These are phyloP conservation scores for Diabrotica balteata DNA, from an alignment of 2,888 invertebrate genomes.

Conservation along the genomic window DNA sequence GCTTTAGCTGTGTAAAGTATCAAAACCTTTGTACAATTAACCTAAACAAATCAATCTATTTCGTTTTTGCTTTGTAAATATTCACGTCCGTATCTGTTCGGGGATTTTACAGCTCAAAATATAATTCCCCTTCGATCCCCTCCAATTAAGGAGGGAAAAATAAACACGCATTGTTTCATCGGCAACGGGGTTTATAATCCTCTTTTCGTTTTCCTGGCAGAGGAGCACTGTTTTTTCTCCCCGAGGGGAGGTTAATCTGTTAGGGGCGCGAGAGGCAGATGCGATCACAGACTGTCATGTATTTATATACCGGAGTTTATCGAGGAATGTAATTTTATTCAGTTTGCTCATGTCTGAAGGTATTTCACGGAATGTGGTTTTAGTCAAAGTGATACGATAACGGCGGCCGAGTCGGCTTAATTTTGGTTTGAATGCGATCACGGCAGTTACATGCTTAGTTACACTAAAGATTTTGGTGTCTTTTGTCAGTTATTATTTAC, in stretches of 20 bases:
- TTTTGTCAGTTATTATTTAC: too few relatives aligned
- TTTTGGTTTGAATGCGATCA: constrained; percentile 5
- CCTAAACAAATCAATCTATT: too few relatives aligned
- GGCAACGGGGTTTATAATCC: constrained; percentile 37
- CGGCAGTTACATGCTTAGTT: neutral
- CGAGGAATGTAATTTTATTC: constrained; percentile 20
- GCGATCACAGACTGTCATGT: constrained; percentile 24
- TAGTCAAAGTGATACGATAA: constrained; percentile 17
- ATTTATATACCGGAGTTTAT: constrained; percentile 16
- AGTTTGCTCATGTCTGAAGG: constrained; percentile 19
- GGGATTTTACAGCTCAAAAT: constrained; percentile 9
- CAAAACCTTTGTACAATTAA: too few relatives aligned
- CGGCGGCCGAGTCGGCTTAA: neutral
- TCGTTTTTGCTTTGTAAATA: neutral
- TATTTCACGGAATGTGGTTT: constrained; percentile 18
- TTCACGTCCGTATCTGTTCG: constrained; percentile 3
- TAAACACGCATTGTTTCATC: constrained; percentile 36
- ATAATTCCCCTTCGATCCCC: constrained; percentile 19
- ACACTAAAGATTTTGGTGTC: too few relatives aligned
- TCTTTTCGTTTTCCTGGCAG: constrained; percentile 20
- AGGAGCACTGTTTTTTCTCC: constrained; percentile 24
- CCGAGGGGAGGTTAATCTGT: constrained; percentile 28
- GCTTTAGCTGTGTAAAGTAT: too few relatives aligned
- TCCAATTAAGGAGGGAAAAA: constrained; percentile 38
- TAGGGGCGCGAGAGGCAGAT: constrained; percentile 22